phyloP scores from a whole-genome alignment of 2,113 vertebrate species.

The Heterocephalus glaber region DNA sequence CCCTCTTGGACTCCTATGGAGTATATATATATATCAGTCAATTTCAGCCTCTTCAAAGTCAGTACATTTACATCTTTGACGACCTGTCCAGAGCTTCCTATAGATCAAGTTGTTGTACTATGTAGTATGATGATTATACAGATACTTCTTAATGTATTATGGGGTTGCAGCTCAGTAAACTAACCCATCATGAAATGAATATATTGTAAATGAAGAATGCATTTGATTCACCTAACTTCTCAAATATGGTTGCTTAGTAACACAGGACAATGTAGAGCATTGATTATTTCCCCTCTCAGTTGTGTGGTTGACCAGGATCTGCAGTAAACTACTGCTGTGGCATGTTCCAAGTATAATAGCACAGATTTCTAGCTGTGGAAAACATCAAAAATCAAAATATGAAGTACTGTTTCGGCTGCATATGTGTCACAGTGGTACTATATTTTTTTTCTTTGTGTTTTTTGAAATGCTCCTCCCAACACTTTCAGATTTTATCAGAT shows the following conservation, averaged over 20 bases:
- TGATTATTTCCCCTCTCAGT: background rate
- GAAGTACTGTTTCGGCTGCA: background rate
- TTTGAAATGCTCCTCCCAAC: background rate
- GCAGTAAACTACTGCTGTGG: too few relatives aligned
- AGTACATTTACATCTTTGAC: background rate
- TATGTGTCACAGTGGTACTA: background rate
- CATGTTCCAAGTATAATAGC: background rate
- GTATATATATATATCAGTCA: background rate
- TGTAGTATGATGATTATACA: background rate
- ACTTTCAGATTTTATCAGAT: background rate
- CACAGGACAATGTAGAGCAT: too few relatives aligned
- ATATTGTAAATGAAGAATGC: background rate
- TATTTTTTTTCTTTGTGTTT: background rate
- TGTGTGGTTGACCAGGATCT: too few relatives aligned
- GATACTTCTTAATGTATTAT: background rate
- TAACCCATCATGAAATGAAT: background rate
- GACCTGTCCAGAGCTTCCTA: background rate
- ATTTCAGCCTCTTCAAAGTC: background rate
- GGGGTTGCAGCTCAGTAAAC: background rate
- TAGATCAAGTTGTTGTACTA: background rate
- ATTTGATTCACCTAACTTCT: background rate
- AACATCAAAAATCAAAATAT: background rate
- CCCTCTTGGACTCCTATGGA: background rate
- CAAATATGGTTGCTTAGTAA: background rate
- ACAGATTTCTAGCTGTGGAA: background rate